phyloP scores from a whole-genome alignment of 2,888 invertebrate genomes.

The Tachina grossa region DNA sequence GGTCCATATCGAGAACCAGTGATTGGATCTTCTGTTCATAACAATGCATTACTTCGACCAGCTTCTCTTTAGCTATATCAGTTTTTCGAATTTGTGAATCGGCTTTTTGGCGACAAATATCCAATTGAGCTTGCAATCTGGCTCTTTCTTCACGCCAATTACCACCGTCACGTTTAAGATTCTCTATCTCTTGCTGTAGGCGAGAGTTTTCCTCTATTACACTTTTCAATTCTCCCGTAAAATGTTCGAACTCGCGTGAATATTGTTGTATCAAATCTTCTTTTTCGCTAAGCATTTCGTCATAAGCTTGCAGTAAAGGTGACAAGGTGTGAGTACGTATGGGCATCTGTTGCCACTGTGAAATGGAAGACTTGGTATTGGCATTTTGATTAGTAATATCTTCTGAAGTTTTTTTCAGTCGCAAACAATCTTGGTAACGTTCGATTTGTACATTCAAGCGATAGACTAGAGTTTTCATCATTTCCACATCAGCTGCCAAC shows the following conservation, averaged over 20 bases:
- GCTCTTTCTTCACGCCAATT: conserved; percentile 82
- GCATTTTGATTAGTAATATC: conserved; percentile 59
- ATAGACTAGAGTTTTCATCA: conserved; percentile 90
- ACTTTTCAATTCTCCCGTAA: conserved; percentile 88
- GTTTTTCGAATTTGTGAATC: conserved; percentile 85
- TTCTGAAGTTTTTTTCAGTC: conserved; percentile 73
- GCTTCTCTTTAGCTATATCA: conserved; percentile 88
- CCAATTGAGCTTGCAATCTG: conserved; percentile 80
- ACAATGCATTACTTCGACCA: conserved; percentile 88
- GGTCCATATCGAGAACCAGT: conserved; percentile 80
- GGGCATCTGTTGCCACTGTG: conserved; percentile 73
- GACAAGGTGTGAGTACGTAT: conserved; percentile 82
- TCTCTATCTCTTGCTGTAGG: conserved; percentile 84
- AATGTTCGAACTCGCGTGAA: conserved; percentile 87
- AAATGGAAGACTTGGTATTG: conserved; percentile 61
- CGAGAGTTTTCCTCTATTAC: conserved; percentile 88
- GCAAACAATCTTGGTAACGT: conserved; percentile 88
- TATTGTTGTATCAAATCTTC: conserved; percentile 88
- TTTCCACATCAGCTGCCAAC: conserved; percentile 87
- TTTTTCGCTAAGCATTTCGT: conserved; percentile 90
- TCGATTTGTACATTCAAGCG: conserved; percentile 91
- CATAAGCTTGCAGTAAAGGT: conserved; percentile 90
- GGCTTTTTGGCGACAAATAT: conserved; percentile 81
- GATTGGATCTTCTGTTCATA: conserved; percentile 89
- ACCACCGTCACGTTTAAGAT: conserved; percentile 83